Conservation (phyloP, 2,888 invertebrate species). For the Caenorhabditis wallacei region DNA sequence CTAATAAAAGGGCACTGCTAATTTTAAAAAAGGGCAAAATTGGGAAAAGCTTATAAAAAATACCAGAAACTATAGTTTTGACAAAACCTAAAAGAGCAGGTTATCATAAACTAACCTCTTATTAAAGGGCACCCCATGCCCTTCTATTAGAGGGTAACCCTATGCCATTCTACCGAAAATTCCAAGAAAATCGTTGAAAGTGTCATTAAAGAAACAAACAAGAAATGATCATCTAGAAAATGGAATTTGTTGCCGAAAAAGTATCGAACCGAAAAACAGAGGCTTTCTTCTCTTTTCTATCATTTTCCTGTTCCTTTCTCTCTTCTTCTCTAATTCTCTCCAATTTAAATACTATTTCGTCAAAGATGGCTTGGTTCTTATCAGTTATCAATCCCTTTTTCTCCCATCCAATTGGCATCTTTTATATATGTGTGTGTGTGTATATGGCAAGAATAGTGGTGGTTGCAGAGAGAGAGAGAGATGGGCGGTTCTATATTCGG, state of each 20-base stretch:
- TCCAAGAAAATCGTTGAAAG: background rate
- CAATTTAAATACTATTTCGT: conserved; percentile 1
- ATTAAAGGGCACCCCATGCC: no score
- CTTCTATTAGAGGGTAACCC: no score
- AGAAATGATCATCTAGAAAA: background rate
- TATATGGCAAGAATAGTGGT: conserved; percentile 24
- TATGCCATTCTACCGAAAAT: background rate
- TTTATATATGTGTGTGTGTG: background rate
- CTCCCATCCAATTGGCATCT: conserved; percentile 8
- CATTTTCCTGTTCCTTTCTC: conserved; percentile 50
- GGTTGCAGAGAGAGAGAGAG: background rate
- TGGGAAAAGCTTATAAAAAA: no score
- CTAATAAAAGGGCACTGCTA: no score
- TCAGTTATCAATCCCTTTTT: conserved; percentile 39
- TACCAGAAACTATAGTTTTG: no score
- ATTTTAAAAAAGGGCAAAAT: no score
- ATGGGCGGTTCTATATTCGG: conserved; percentile 26
- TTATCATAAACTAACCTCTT: no score
- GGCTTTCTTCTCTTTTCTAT: background rate
- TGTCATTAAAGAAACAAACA: conserved; percentile 6
- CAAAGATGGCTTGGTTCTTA: background rate
- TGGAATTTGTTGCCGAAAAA: conserved; percentile 16
- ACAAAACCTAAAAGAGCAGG: no score
- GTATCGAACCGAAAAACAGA: conserved; percentile 15
- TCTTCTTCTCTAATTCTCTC: conserved; percentile 16